Percentiles rank a stretch among this genome's conserved stretches.
These are phyloP conservation scores for Acanthurus tractus DNA, from an alignment of 2,797 vertebrate species.

Conservation along the genomic window DNA sequence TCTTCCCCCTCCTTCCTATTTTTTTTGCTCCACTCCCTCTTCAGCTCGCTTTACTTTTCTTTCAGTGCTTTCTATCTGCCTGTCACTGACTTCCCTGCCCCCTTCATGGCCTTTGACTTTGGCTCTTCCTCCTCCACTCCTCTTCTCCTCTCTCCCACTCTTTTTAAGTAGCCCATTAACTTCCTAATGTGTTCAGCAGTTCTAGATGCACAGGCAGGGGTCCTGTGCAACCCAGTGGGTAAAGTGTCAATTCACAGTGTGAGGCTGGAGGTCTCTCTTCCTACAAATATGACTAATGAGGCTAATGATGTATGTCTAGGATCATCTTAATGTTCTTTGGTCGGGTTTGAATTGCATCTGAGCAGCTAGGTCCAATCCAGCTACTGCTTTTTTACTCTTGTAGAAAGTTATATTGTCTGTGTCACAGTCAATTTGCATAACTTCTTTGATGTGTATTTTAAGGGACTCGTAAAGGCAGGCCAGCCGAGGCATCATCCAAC, in stretches of 20 bases:
- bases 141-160: slow-evolving; percentile 24
- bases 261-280: slow-evolving; percentile 25
- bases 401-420: slow-evolving; percentile 34
- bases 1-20: slow-evolving; percentile 44
- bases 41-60: slow-evolving; percentile 36
- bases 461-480: slow-evolving; percentile 17
- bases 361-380: slow-evolving; percentile 29
- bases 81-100: slow-evolving; percentile 58
- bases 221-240: slow-evolving; percentile 49
- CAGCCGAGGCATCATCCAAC: slow-evolving; percentile 13
- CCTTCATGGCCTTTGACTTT: slow-evolving; percentile 72
- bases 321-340: slow-evolving; percentile 27
- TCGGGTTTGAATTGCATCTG: slow-evolving; percentile 28
- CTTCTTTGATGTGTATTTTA: slow-evolving; percentile 49
- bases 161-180: slow-evolving; percentile 63
- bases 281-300: slow-evolving; percentile 52
- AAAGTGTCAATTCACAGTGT: slow-evolving; percentile 56
- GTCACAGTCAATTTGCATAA: slow-evolving; percentile 47
- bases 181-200: slow-evolving; percentile 73
- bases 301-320: slow-evolving; percentile 45
- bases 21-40: slow-evolving; percentile 53
- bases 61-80: slow-evolving; percentile 51
- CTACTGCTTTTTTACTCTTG: slow-evolving; percentile 45
- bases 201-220: slow-evolving; percentile 54
- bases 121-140: slow-evolving; percentile 40